Base-by-base conservation (phyloP, 2,797 vertebrate genomes). In the Aldrovandia affinis region DNA sequence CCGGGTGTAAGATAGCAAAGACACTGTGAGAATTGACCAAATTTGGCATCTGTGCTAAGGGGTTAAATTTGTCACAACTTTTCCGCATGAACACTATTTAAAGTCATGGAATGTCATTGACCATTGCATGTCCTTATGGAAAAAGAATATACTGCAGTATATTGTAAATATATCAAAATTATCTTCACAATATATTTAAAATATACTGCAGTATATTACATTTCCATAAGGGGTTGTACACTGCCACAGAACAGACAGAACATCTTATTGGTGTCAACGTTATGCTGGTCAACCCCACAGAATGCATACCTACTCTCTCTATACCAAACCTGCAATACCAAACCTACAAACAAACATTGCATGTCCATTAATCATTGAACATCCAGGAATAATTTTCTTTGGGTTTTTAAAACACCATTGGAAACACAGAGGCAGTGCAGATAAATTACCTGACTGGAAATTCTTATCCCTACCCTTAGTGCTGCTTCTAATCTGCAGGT, bases 401-500 rank as follows among this genome's bases (percentile, higher is more conserved):
- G 73, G 22, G 73, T 44, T 77, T 73, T 77, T 77, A 77, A 77
- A 70, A 70, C 14, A 47, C 73, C 73, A 12, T 47, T 47, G 20
- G 42, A 77, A 77, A n/a, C 73, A 20, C 42, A 44, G 73, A 77
- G 42, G 22, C 73, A 73, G 73, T n/a, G 39, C 42, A 77, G 73
- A 77, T 77, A 47, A 77, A 77, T 77, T 47, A 77, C 73, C 73
- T 77, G 73, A 77, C 73, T 47, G 20, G 25, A 77, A 6, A 10
- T 70, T 77, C 22, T 77, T 25, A 39, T 73, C 68, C 36, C 68
- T 73, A 36, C 68, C 36, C 68, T 42, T 15, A 20, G 63, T 33
- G 20, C 33, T 18, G 68, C 36, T 73, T 42, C 68, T 22, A 42
- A 73, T 73, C 68, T 73, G 68, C 68, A 73, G 68, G 68, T 73